Evolutionary conservation across 2,113 vertebrate species (phyloP).

Genomic region (Paramisgurnus dabryanus): DNA sequence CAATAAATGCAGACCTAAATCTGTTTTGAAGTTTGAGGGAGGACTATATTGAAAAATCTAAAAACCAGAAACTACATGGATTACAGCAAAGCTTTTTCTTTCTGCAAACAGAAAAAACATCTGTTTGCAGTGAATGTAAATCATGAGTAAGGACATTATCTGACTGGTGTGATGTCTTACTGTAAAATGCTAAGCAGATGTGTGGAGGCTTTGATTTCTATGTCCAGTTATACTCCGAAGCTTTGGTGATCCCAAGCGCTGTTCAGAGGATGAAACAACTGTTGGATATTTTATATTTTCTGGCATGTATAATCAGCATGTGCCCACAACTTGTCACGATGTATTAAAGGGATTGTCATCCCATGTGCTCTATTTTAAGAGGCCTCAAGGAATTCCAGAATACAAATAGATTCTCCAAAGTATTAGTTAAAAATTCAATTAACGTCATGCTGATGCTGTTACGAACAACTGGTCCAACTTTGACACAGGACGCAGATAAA

Average conservation of each 20-base stretch:
- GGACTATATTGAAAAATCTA: conserved; percentile 29
- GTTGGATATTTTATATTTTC: conserved; percentile 62
- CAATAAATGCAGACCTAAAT: conserved; percentile 5
- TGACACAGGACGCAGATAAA: conserved; percentile 77
- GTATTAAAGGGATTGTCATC: conserved; percentile 68
- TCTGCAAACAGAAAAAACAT: conserved; percentile 44
- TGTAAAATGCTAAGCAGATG: conserved; percentile 44
- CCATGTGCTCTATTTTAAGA: conserved; percentile 74
- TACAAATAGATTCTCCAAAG: conserved; percentile 77
- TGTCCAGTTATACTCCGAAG: conserved; percentile 46
- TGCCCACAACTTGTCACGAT: conserved; percentile 60
- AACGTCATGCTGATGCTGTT: conserved; percentile 70
- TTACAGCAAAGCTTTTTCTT: conserved; percentile 3
- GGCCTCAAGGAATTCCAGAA: conserved; percentile 71
- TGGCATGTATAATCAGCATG: conserved; percentile 65
- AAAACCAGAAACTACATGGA: conserved; percentile 17
- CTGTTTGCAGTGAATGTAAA: conserved; percentile 48
- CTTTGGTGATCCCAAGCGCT: conserved; percentile 48
- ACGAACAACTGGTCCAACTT: conserved; percentile 75
- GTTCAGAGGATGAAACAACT: conserved; percentile 60
- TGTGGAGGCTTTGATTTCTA: conserved; percentile 51
- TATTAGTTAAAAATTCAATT: conserved; percentile 78
- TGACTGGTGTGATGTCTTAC: conserved; percentile 5
- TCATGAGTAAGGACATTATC: conserved; percentile 32
- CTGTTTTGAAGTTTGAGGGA: conserved; percentile 12